Conservation (phyloP, 1,140 invertebrate species). For the Euwallacea fornicatus region DNA sequence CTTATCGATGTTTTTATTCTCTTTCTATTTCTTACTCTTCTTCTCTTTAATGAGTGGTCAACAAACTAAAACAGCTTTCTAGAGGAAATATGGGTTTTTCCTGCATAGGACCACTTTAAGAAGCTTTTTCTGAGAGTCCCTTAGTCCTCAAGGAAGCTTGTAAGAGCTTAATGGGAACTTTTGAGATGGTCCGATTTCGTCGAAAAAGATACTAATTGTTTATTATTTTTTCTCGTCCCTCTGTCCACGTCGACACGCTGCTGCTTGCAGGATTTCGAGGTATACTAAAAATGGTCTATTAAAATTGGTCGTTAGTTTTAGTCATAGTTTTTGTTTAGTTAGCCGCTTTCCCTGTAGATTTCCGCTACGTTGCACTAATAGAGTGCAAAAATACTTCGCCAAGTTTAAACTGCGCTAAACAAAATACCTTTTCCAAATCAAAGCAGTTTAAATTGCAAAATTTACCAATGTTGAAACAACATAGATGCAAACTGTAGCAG, state of each 20-base stretch:
- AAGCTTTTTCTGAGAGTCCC: not conserved
- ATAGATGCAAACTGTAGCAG: constrained; percentile 33
- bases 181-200: constrained; percentile 91
- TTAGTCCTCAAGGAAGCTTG: constrained; percentile 32
- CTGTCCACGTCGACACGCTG: constrained; percentile 55
- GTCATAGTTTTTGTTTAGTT: constrained; percentile 57
- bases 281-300: constrained; percentile 58
- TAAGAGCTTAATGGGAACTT: constrained; percentile 72
- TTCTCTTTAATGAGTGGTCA: constrained; percentile 50
- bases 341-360: constrained; percentile 61
- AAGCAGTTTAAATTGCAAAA: constrained; percentile 21
- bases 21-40: constrained; percentile 38
- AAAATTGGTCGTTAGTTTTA: constrained; percentile 54
- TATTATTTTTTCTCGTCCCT: constrained; percentile 57
- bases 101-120: no score
- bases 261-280: constrained; percentile 72
- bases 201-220: constrained; percentile 47
- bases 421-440: constrained; percentile 1
- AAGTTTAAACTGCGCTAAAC: constrained; percentile 25
- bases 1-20: constrained; percentile 40
- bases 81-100: constrained; percentile 15
- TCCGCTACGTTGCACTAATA: constrained; percentile 38
- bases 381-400: constrained; percentile 28
- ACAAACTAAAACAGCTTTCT: constrained; percentile 34
- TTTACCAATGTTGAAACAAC: not conserved